Conservation (phyloP, 2,888 invertebrate genomes). For the Lasioglossum villosulum region DNA sequence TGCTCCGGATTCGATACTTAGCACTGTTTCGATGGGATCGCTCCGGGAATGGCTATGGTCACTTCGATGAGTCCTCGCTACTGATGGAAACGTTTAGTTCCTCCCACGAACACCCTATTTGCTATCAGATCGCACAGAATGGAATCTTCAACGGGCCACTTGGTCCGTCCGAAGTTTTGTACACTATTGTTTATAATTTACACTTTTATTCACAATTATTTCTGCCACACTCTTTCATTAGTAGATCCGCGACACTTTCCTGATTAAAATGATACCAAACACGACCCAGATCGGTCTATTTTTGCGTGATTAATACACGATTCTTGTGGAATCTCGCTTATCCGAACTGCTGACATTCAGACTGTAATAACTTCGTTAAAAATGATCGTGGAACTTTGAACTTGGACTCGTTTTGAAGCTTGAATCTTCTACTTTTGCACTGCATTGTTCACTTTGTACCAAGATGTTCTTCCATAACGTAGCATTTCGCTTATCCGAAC, state of each 20-base stretch:
- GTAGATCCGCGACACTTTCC: not conserved
- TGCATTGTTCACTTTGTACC: too few relatives aligned
- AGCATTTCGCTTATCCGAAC: too few relatives aligned
- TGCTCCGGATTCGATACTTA: not conserved
- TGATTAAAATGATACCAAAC: not conserved
- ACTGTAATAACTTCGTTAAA: too few relatives aligned
- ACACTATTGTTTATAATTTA: too few relatives aligned
- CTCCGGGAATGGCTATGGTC: not conserved
- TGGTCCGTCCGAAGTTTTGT: too few relatives aligned
- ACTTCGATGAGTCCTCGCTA: not conserved
- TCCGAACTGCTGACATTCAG: too few relatives aligned
- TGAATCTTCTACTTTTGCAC: too few relatives aligned
- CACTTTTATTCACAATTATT: not conserved
- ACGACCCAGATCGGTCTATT: not conserved
- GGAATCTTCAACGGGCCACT: too few relatives aligned
- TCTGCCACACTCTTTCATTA: not conserved
- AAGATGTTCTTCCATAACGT: too few relatives aligned
- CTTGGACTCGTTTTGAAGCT: too few relatives aligned
- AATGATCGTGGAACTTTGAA: too few relatives aligned
- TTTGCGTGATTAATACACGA: not conserved
- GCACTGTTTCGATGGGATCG: not conserved
- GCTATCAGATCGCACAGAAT: too few relatives aligned
- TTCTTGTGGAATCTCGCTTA: not conserved
- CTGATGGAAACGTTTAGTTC: not conserved
- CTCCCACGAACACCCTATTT: not conserved